Conservation (phyloP, 2,888 invertebrate species). For the Leptopilina myrica region DNA sequence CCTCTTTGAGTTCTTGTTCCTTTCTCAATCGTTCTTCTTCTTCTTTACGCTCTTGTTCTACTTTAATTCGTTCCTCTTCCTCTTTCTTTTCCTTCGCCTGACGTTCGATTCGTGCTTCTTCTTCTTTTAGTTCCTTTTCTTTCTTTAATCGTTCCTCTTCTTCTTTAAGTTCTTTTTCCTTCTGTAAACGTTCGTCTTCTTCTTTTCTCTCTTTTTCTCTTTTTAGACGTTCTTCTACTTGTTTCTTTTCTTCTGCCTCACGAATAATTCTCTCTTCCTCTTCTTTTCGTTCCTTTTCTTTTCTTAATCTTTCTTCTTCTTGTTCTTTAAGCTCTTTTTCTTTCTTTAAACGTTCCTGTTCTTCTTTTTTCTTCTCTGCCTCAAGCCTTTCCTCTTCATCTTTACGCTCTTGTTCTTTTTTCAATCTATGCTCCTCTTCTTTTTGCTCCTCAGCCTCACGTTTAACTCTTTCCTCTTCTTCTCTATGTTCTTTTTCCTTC, state of each 20-base stretch:
- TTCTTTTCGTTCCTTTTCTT: constrained; percentile 51
- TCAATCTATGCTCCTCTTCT: constrained; percentile 62
- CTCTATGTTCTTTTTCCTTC: constrained; percentile 43
- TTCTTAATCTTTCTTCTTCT: constrained; percentile 48
- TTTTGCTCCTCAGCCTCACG: constrained; percentile 68
- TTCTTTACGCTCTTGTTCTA: constrained; percentile 51
- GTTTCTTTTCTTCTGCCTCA: constrained; percentile 51
- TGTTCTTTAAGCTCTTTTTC: constrained; percentile 46
- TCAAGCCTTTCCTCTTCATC: constrained; percentile 66
- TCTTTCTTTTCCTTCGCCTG: constrained; percentile 68
- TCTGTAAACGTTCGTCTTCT: constrained; percentile 47
- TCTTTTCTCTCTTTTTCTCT: constrained; percentile 58
- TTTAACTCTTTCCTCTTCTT: constrained; percentile 56
- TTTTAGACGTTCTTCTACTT: constrained; percentile 60
- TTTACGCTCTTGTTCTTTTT: constrained; percentile 63
- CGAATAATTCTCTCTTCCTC: constrained; percentile 31
- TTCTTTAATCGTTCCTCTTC: constrained; percentile 59
- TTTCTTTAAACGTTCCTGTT: constrained; percentile 44
- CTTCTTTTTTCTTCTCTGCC: constrained; percentile 51
- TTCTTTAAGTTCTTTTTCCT: constrained; percentile 42
- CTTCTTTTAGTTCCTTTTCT: constrained; percentile 37
- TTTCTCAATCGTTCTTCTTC: constrained; percentile 49
- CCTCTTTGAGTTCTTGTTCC: constrained; percentile 51
- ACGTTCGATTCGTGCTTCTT: constrained; percentile 49
- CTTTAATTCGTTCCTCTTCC: constrained; percentile 42